A percentile compares a stretch with the other conserved stretches of the same genome.
Conservation (phyloP, 2,113 vertebrate genomes). For the Datnioides undecimradiatus region DNA sequence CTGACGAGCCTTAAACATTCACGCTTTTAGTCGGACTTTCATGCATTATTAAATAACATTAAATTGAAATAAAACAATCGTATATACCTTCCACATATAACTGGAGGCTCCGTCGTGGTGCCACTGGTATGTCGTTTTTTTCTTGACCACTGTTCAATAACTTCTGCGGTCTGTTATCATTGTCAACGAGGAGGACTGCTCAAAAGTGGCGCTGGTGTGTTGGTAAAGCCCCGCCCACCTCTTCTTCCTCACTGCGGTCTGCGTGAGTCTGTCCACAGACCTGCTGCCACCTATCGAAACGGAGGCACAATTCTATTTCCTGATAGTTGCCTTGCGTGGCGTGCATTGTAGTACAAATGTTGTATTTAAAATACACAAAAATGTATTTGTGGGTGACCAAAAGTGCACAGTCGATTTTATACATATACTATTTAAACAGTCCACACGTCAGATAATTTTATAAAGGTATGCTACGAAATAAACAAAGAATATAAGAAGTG, state of each 20-base stretch:
- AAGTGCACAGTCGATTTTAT: not conserved
- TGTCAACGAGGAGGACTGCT: slow-evolving; percentile 5
- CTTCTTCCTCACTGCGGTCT: not conserved
- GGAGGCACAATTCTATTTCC: not conserved
- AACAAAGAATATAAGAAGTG: not conserved
- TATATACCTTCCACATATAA: not conserved
- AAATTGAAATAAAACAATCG: not conserved
- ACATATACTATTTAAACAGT: not conserved
- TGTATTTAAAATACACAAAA: not conserved
- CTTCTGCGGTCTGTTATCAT: not conserved
- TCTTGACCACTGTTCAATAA: slow-evolving; percentile 4
- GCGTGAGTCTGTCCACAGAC: too few species aligned
- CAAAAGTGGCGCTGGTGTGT: slow-evolving; percentile 73
- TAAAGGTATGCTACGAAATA: too few species aligned
- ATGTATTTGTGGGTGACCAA: not conserved
- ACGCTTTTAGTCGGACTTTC: not conserved
- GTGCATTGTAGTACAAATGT: too few species aligned
- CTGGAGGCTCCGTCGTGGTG: not conserved
- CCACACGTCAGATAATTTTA: not conserved
- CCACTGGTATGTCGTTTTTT: not conserved
- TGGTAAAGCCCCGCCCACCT: slow-evolving; percentile 8
- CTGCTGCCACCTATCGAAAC: slow-evolving; percentile 47
- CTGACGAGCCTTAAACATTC: not conserved
- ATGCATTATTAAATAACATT: not conserved
- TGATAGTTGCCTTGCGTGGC: not conserved